Percentiles rank a stretch among this genome's conserved stretches.
Conservation (phyloP, 2,888 invertebrate species). For the Ophion ellenae region DNA sequence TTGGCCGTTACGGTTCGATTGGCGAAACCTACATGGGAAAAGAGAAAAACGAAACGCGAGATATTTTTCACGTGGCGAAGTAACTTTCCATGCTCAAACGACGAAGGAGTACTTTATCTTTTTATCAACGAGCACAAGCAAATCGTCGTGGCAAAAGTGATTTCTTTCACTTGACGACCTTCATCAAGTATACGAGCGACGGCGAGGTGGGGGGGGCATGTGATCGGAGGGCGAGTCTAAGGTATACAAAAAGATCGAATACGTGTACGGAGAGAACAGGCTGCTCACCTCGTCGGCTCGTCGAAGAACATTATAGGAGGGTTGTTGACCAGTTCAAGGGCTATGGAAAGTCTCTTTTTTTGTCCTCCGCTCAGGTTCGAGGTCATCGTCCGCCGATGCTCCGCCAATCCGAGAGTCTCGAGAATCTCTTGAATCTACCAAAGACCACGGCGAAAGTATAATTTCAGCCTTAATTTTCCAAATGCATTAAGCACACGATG, state of each 20-base stretch:
- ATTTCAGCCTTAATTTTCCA: neutral
- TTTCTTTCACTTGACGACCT: conserved; percentile 15
- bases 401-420: conserved; percentile 93
- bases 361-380: conserved; percentile 97
- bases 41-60: neutral
- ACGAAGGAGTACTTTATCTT: neutral
- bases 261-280: conserved; percentile 12
- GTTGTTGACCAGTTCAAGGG: conserved; percentile 97
- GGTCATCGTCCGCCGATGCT: conserved; percentile 95
- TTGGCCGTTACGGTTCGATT: too few species aligned
- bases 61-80: neutral
- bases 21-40: too few species aligned
- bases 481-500: neutral
- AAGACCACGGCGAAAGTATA: neutral
- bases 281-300: conserved; percentile 92
- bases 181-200: neutral
- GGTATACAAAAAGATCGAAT: conserved; percentile 20
- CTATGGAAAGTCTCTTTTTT: conserved; percentile 97
- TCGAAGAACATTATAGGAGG: conserved; percentile 99
- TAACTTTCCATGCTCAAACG: conserved; percentile 3
- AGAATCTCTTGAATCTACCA: conserved; percentile 96
- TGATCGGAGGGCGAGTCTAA: neutral
- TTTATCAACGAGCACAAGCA: neutral
- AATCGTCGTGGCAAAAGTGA: neutral
- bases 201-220: neutral